Evolutionary conservation across 1,140 invertebrate genomes (phyloP).

Genomic region (Zaprionus capensis): DNA sequence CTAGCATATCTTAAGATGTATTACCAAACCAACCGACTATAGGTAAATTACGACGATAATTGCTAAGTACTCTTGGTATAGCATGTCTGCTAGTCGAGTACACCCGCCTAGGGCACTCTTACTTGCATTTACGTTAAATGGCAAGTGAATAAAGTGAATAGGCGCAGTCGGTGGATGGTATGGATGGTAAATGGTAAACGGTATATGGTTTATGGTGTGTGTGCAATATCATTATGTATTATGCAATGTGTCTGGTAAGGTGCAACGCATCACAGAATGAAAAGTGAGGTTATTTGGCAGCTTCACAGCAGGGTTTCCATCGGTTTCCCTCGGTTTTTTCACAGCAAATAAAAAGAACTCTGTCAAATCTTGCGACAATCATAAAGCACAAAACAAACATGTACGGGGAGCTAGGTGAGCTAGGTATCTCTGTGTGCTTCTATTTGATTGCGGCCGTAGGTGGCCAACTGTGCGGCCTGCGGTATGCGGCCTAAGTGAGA

Average conservation of each 20-base stretch:
- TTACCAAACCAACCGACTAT: background rate
- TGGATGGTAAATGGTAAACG: background rate
- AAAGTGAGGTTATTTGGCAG: conserved; percentile 1
- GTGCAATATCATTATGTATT: conserved; percentile 11
- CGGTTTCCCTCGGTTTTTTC: background rate
- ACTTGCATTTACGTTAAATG: conserved; percentile 49
- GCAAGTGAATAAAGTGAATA: conserved; percentile 47
- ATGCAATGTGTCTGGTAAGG: conserved; percentile 32
- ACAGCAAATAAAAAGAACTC: conserved; percentile 4
- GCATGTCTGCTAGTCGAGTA: background rate
- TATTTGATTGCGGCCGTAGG: conserved; percentile 24
- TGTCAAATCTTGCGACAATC: background rate
- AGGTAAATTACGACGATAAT: background rate
- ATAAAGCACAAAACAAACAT: background rate
- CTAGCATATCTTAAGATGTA: background rate
- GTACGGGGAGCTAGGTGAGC: background rate
- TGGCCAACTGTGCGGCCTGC: conserved; percentile 38
- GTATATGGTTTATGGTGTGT: conserved; percentile 17
- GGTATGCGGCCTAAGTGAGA: conserved; percentile 41
- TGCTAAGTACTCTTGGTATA: background rate
- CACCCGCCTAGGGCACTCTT: conserved; percentile 2
- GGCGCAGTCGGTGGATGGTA: conserved; percentile 7
- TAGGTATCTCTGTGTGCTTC: conserved; percentile 10
- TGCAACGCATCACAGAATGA: conserved; percentile 41
- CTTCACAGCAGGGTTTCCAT: background rate